Conservation (phyloP, 2,797 vertebrate species). For the Thaleichthys pacificus region DNA sequence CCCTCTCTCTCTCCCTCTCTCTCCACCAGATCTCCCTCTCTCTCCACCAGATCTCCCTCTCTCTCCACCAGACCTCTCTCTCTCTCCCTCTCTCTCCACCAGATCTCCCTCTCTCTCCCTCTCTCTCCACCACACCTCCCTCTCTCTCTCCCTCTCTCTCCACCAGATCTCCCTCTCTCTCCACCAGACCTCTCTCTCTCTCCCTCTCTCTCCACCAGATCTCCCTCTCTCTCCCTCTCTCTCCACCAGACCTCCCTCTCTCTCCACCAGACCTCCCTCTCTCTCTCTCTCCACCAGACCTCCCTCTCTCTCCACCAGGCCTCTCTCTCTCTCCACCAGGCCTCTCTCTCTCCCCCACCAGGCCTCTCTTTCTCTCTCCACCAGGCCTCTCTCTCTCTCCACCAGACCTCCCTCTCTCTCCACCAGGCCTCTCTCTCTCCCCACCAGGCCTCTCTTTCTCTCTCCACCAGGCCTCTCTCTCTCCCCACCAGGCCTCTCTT, state of each 20-base stretch:
- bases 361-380: not conserved
- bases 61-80: not conserved
- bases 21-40: too few relatives aligned
- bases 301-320: too few relatives aligned
- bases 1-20: conserved; percentile 4
- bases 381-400: not conserved
- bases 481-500: not conserved
- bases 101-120: too few relatives aligned
- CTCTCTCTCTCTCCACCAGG: not conserved
- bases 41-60: conserved; percentile 5
- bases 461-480: not conserved
- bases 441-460: not conserved
- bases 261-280: too few relatives aligned
- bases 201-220: not conserved
- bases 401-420: not conserved
- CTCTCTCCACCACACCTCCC: not conserved
- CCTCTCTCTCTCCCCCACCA: not conserved
- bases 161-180: not conserved
- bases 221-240: not conserved
- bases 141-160: not conserved
- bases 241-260: not conserved
- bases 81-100: too few relatives aligned
- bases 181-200: conserved; percentile 5
- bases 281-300: not conserved
- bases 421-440: not conserved